Evolutionary conservation across 2,797 vertebrate species (phyloP), one percentile per base, ranked within the genome.

Genomic region (Cyprinodon diabolis): DNA sequence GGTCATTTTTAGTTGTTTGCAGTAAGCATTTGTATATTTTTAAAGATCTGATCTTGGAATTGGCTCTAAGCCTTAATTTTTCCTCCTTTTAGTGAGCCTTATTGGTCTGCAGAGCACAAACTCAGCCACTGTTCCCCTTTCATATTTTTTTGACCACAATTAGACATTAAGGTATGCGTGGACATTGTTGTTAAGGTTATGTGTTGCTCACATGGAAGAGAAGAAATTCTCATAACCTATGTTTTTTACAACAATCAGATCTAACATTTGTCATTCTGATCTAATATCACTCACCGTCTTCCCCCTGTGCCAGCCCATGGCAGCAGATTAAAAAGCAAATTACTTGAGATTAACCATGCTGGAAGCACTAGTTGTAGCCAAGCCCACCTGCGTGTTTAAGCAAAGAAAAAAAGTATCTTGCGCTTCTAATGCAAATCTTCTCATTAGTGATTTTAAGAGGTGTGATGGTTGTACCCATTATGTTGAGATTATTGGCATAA

Each of bases 21-120:
- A 1, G 48, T 15, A 66, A 45, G 2, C n/a, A 48, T 25, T 25
- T 25, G 45, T 30, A 48, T 17, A 71, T 79, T 84, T 83, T 76
- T 82, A 35, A 89, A 82, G 70, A 78, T 35, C 74, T 82, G 72
- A 51, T 74, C 85, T 78, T 72, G 72, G 79, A 83, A 72, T 67
- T 65, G 76, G 82, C 90, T 93, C 93, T 88, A 88, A 94, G 93
- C 89, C 90, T 94, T 92, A 92, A 94, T 94, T 92, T 92, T 91
- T 87, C 79, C 78, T 69, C 72, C 78, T 86, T 80, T 84, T 76
- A 68, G 76, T 77, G 77, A 65, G 76, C 78, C 76, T 80, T 80
- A 68, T 78, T 56, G 77, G 78, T 82, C 80, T 73, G 77, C 73
- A 68, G 76, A 84, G 84, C 56, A 83, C 17, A 56, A 75, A 75